A percentile compares a stretch with the other conserved stretches of the same genome.
Conservation (phyloP, 2,888 invertebrate species). For the Achlya flavicornis region DNA sequence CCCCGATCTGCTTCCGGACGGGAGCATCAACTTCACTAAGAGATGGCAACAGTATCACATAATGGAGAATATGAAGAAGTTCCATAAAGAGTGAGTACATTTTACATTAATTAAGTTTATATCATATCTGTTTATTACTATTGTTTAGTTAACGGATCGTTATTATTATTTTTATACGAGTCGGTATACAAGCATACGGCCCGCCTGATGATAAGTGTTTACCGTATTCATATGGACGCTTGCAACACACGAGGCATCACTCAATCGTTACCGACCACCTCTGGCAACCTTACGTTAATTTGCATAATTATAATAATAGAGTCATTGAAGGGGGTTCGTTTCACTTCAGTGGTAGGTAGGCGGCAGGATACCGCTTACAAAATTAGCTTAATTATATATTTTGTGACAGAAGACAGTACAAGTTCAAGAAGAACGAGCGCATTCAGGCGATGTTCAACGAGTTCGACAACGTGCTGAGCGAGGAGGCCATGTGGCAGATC, state of each 20-base stretch:
- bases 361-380: too few species aligned
- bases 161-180: too few species aligned
- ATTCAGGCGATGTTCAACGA: slow-evolving; percentile 98
- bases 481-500: slow-evolving; percentile 99
- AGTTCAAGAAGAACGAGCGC: slow-evolving; percentile 95
- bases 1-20: slow-evolving; percentile 93
- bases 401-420: slow-evolving; percentile 89
- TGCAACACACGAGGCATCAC: too few species aligned
- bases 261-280: too few species aligned
- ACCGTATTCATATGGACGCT: too few species aligned
- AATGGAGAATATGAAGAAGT: slow-evolving; percentile 98
- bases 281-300: too few species aligned
- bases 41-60: slow-evolving; percentile 99
- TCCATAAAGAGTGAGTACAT: slow-evolving; percentile 94
- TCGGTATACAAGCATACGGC: too few species aligned
- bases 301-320: too few species aligned
- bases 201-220: too few species aligned
- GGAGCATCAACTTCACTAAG: slow-evolving; percentile 97
- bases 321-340: too few species aligned
- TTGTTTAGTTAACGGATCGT: too few species aligned
- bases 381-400: slow-evolving; percentile 17
- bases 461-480: slow-evolving; percentile 97
- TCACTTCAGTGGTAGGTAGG: too few species aligned
- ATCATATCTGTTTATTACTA: slow-evolving; percentile 6
- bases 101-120: slow-evolving; percentile 12